phyloP scores from a whole-genome alignment of 1,140 invertebrate genomes.

The Diorhabda sublineata region DNA sequence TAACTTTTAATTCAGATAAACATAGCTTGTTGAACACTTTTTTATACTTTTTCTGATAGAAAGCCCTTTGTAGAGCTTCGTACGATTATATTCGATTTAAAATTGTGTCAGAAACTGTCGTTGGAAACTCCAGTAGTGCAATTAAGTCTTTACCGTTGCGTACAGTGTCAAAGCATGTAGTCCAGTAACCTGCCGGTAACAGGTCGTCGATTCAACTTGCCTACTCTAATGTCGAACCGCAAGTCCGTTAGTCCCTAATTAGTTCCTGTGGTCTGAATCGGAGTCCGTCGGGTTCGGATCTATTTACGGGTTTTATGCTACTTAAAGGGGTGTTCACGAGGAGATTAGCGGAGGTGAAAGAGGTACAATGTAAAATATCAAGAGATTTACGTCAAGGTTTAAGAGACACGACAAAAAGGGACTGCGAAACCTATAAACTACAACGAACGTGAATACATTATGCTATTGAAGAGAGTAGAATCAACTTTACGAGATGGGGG shows the following conservation, averaged over 20 bases:
- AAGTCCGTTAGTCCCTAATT: slow-evolving; percentile 16
- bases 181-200: not conserved
- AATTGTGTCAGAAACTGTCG: not conserved
- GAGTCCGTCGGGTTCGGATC: not conserved
- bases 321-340: slow-evolving; percentile 5
- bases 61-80: too few species aligned
- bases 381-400: not conserved
- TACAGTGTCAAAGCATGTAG: slow-evolving; percentile 1
- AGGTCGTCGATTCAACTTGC: not conserved
- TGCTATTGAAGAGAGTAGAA: not conserved
- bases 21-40: too few species aligned
- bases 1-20: too few species aligned
- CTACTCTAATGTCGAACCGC: slow-evolving; percentile 9
- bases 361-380: slow-evolving; percentile 3
- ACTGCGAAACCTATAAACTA: not conserved
- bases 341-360: slow-evolving; percentile 6
- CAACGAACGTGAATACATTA: not conserved
- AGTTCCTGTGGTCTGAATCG: slow-evolving; percentile 11
- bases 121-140: not conserved
- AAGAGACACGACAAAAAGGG: not conserved
- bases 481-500: not conserved
- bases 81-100: too few species aligned
- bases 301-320: slow-evolving; percentile 12
- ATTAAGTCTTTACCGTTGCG: not conserved
- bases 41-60: too few species aligned